Conservation (phyloP, 64 coral and sea anemone species). For the Dendrophyllia cribrosa region DNA sequence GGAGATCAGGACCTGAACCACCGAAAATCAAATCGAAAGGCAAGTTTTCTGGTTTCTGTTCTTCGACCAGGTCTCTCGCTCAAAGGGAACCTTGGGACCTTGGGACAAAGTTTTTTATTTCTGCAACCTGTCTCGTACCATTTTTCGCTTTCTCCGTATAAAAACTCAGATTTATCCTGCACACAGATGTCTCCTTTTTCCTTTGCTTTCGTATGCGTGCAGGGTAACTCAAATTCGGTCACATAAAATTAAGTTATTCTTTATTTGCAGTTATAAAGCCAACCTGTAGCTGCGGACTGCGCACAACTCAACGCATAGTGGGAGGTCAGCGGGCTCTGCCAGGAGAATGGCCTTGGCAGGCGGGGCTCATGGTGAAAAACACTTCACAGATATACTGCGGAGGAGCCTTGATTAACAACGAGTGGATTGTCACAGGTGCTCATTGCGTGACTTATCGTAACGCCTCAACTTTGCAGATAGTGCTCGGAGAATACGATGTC, state of each 20-base stretch:
- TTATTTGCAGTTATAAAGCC: slow-evolving; percentile 30
- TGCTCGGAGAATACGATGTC: slow-evolving; percentile 70
- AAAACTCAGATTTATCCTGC: too few species aligned
- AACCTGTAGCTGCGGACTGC: slow-evolving; percentile 29
- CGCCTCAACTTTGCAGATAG: slow-evolving; percentile 15
- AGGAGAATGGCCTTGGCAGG: slow-evolving; percentile 81
- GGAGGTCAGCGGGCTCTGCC: slow-evolving; percentile 56
- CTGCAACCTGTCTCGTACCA: too few species aligned
- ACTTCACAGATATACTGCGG: slow-evolving; percentile 59
- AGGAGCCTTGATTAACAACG: slow-evolving; percentile 52
- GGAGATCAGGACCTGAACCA: too few species aligned
- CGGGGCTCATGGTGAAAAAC: slow-evolving; percentile 25
- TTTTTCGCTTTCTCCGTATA: too few species aligned
- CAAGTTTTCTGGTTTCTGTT: too few species aligned
- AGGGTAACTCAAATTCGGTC: background rate
- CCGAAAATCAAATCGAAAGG: too few species aligned
- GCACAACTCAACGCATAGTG: slow-evolving; percentile 57
- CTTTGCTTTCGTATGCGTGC: too few species aligned
- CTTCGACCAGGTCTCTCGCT: too few species aligned
- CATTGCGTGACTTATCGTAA: slow-evolving; percentile 59
- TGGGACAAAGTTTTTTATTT: too few species aligned
- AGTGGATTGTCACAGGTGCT: slow-evolving; percentile 78
- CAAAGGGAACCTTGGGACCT: too few species aligned
- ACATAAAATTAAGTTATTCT: background rate
- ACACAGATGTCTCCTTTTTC: too few species aligned